A percentile compares a stretch with the other conserved stretches of the same genome.
phyloP scores from a whole-genome alignment of 2,113 vertebrate species.

The Eurystomus gularis region DNA sequence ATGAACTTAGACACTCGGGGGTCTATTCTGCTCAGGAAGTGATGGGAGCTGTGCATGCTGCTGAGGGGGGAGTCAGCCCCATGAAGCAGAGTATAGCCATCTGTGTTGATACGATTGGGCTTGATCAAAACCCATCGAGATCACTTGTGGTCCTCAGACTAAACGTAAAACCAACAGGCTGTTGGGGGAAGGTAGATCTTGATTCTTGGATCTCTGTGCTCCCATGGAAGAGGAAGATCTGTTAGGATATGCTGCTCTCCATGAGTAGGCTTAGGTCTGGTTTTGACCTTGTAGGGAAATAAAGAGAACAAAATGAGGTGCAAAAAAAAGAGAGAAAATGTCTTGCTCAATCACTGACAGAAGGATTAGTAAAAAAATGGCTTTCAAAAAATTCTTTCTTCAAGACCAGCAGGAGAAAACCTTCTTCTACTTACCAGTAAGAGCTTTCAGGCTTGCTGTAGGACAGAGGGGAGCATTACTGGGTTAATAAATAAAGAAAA shows the following conservation, averaged over 20 bases:
- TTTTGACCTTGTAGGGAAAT: not conserved
- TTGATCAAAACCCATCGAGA: not conserved
- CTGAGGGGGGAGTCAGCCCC: not conserved
- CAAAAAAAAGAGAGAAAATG: not conserved
- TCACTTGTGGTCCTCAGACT: not conserved
- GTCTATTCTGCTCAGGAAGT: not conserved
- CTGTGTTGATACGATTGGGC: not conserved
- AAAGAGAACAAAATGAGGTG: not conserved
- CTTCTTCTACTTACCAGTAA: not conserved
- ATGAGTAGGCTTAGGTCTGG: not conserved
- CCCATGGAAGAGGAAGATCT: not conserved
- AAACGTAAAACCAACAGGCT: not conserved
- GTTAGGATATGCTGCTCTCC: not conserved
- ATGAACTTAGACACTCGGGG: not conserved
- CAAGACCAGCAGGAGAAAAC: not conserved
- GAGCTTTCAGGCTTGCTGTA: not conserved
- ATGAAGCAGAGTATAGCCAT: not conserved
- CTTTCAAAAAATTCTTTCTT: slow-evolving; percentile 8
- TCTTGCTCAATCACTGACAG: not conserved
- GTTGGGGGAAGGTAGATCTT: not conserved
- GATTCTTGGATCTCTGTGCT: not conserved
- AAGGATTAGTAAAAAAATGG: not conserved
- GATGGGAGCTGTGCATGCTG: not conserved
- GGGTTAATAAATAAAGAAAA: too few relatives aligned
- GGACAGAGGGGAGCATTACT: not conserved